These are phyloP conservation scores for Rafetus swinhoei DNA, from an alignment of 2,113 vertebrate species.

Conservation along the genomic window DNA sequence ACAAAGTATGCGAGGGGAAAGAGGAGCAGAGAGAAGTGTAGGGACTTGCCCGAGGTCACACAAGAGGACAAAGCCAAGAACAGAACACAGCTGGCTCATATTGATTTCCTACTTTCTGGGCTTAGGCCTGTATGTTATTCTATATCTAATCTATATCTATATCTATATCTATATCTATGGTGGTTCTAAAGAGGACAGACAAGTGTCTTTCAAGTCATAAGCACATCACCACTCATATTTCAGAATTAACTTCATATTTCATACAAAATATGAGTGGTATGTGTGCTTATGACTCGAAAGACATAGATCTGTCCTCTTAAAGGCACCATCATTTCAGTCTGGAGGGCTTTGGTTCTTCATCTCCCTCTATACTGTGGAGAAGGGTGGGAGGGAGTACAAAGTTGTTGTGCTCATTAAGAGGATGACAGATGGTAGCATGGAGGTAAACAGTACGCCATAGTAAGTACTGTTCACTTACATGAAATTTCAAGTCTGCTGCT, in stretches of 20 bases:
- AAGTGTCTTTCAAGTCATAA: no score
- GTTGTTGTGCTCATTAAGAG: background rate
- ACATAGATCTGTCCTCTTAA: background rate
- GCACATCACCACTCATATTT: no score
- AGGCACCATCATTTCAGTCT: background rate
- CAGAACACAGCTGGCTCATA: background rate
- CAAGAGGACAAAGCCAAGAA: background rate
- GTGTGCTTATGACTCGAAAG: background rate
- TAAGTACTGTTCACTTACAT: background rate
- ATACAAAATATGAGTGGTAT: background rate
- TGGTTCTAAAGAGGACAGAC: no score
- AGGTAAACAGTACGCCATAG: background rate
- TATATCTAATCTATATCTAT: no score
- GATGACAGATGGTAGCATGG: background rate
- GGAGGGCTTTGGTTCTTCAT: background rate
- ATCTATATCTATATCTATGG: no score
- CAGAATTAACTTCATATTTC: background rate
- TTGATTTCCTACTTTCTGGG: background rate
- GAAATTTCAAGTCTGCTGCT: background rate
- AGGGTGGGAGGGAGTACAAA: background rate
- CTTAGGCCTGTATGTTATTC: background rate
- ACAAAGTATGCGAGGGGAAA: background rate
- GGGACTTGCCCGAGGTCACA: background rate
- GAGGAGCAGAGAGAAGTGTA: conserved; percentile 5
- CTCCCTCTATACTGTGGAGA: background rate